Base-by-base conservation (phyloP, 2,888 invertebrate species). In the Cartodere bifasciata region DNA sequence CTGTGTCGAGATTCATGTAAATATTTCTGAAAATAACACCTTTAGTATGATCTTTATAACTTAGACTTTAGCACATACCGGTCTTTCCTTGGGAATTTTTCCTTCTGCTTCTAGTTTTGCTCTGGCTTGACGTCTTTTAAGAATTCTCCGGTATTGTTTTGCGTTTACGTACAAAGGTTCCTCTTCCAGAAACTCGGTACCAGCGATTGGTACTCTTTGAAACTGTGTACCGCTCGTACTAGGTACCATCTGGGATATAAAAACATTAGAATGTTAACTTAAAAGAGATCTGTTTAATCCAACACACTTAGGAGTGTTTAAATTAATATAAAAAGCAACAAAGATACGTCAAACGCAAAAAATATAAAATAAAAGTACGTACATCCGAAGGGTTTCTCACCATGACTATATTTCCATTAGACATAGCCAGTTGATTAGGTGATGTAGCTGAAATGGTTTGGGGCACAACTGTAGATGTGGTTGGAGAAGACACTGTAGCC, bases 131-230 rank as follows among this genome's bases (percentile, higher is more conserved):
- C 98, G 65, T 20, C 97, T 67, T 59, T 95, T 95, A 28, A 98
- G 65, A 51, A 98, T 98, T 37, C 95, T 71, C 54, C 91, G 82
- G 64, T 97, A 98, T 57, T 98, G 98, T 51, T 95, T 85, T 13
- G 95, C 95, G 65, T 98, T 98, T 1, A 98, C 98, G 56, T 97
- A 98, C 11, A 98, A 64, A 0, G 97, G 90, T 50, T 95, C 94
- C 53, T 95, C 95, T 55, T 94, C 94, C 0, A 80, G 62, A 23
- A 73, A 67, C 49, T 74, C 72, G 2, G 73, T 67, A 31, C 67
- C 68, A 2, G 72, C 68, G 31, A 74, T 56, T 21, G 72, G 74
- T 36, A 75, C 70, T 44, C 67, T 63, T 56, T 66, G 72, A 50
- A 64, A 72, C 50, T 65, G 65, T 12, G 55, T 48, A 2, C 63